Evolutionary conservation across 1,140 invertebrate species (phyloP).

Genomic region (Calosoma granatense): DNA sequence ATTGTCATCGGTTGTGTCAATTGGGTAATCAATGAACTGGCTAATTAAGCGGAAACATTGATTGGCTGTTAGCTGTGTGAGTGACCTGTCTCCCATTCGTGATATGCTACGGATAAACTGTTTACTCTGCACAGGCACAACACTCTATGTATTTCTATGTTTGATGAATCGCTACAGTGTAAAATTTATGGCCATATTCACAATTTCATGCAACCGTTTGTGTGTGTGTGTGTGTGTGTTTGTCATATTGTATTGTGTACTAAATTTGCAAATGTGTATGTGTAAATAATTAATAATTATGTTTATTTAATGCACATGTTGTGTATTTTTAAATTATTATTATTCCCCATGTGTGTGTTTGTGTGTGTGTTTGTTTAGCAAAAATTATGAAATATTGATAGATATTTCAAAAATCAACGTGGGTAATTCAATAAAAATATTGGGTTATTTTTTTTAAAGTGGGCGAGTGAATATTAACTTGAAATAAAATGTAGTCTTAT

Average conservation of each 20-base stretch:
- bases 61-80: neutral
- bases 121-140: neutral
- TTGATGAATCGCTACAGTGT: neutral
- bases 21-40: neutral
- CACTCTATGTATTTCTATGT: neutral
- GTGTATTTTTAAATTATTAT: neutral
- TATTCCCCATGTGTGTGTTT: too few species aligned
- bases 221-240: too few species aligned
- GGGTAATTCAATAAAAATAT: too few species aligned
- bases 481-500: too few species aligned
- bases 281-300: neutral
- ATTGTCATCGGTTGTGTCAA: conserved; percentile 3
- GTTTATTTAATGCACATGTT: neutral
- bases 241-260: too few species aligned
- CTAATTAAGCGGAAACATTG: neutral
- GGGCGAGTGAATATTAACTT: too few species aligned
- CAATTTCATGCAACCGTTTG: too few species aligned
- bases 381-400: too few species aligned
- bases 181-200: neutral
- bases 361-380: too few species aligned
- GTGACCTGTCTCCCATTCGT: neutral
- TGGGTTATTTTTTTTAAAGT: too few species aligned
- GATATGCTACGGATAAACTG: neutral
- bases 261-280: too few species aligned
- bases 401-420: too few species aligned